Percentiles rank a stretch among this genome's conserved stretches.
Evolutionary conservation across 30 jellyfish, hydroid and myxozoan species (phyloP).

Genomic region (Aurelia aurita complex sp. Pacific): DNA sequence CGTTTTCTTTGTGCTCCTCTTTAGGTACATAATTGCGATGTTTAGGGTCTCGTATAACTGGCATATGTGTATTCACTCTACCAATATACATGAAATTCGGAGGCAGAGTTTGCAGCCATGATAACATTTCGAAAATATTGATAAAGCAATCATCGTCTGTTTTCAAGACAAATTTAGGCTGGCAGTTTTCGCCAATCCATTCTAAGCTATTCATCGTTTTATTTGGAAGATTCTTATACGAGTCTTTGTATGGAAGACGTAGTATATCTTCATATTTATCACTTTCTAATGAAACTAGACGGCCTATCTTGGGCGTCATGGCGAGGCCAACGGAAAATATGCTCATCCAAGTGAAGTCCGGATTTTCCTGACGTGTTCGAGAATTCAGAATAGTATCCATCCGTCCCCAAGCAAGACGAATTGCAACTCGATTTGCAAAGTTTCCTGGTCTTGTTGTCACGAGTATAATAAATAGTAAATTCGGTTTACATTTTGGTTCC

Average conservation of each 20-base stretch:
- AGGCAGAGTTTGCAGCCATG: slow-evolving; percentile 79
- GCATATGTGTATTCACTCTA: slow-evolving; percentile 78
- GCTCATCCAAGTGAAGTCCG: slow-evolving; percentile 63
- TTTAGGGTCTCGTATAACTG: slow-evolving; percentile 92
- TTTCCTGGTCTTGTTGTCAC: slow-evolving; percentile 91
- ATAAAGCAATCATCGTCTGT: slow-evolving; percentile 98
- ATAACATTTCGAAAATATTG: slow-evolving; percentile 54
- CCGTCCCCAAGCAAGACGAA: slow-evolving; percentile 91
- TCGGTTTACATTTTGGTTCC: slow-evolving; percentile 71
- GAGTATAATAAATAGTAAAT: slow-evolving; percentile 50
- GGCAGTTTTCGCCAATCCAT: slow-evolving; percentile 94
- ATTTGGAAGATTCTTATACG: slow-evolving; percentile 81
- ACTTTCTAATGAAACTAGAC: slow-evolving; percentile 63
- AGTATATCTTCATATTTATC: slow-evolving; percentile 65
- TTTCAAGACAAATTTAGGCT: slow-evolving; percentile 77
- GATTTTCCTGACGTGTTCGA: neutral
- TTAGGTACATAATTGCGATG: slow-evolving; percentile 92
- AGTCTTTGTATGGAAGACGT: slow-evolving; percentile 82
- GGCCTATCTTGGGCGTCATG: slow-evolving; percentile 51
- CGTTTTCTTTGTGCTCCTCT: slow-evolving; percentile 74
- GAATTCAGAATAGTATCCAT: slow-evolving; percentile 71
- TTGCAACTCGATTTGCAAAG: slow-evolving; percentile 87
- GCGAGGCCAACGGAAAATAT: slow-evolving; percentile 87
- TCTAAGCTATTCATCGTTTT: slow-evolving; percentile 90
- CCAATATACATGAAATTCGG: slow-evolving; percentile 75